These are phyloP conservation scores for Amblyteles armatorius DNA, from an alignment of 2,888 invertebrate genomes.

Conservation along the genomic window DNA sequence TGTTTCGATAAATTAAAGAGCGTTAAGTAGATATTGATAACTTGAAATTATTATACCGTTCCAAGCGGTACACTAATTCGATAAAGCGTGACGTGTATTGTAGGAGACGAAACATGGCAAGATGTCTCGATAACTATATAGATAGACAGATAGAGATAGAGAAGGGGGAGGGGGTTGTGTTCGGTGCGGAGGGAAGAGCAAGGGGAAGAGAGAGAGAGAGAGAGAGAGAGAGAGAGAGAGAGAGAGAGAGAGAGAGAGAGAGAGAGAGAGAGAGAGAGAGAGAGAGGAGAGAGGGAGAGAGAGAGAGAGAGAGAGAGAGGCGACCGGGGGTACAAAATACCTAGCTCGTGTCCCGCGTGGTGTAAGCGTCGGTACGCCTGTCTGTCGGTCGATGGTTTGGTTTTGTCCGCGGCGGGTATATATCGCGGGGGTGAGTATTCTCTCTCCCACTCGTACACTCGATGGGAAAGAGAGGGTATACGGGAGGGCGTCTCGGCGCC, in stretches of 20 bases:
- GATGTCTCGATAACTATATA: slow-evolving; percentile 58
- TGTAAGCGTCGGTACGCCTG: slow-evolving; percentile 75
- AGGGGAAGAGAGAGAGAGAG: slow-evolving; percentile 44
- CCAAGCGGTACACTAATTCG: slow-evolving; percentile 31
- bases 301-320: slow-evolving; percentile 34
- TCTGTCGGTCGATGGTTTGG: slow-evolving; percentile 82
- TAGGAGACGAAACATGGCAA: slow-evolving; percentile 3
- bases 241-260: slow-evolving; percentile 58
- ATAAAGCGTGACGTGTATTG: slow-evolving; percentile 30
- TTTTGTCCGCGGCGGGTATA: slow-evolving; percentile 78
- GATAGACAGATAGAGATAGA: slow-evolving; percentile 39
- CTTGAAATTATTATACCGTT: background rate
- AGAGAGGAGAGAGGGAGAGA: slow-evolving; percentile 33
- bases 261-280: slow-evolving; percentile 30
- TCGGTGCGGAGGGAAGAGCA: background rate
- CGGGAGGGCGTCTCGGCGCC: slow-evolving; percentile 86
- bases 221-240: slow-evolving; percentile 29
- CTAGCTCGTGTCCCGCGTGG: slow-evolving; percentile 76
- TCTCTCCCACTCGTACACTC: slow-evolving; percentile 39
- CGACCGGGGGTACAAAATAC: slow-evolving; percentile 75
- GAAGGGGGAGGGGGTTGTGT: background rate
- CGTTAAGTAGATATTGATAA: background rate
- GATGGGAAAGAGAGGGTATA: slow-evolving; percentile 64
- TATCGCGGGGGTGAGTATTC: slow-evolving; percentile 66
- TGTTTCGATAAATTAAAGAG: background rate